These are phyloP conservation scores for Agonopterix subpropinquella DNA, from an alignment of 2,888 invertebrate species.

Conservation along the genomic window DNA sequence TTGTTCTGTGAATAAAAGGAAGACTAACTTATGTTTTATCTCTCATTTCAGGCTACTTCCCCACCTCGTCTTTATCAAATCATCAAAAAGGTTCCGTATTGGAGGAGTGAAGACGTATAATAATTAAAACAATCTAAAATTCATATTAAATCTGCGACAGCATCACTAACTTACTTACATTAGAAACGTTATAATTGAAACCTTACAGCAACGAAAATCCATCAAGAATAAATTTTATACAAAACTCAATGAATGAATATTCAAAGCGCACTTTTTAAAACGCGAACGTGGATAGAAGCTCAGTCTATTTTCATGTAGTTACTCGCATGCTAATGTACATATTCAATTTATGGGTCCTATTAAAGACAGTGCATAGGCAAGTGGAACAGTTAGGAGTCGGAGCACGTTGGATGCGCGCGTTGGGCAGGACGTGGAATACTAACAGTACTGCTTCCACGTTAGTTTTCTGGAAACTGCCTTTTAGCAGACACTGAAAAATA, in stretches of 20 bases:
- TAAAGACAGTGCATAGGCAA: constrained; percentile 54
- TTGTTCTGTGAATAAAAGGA: too few species aligned
- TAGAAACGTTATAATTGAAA: background rate
- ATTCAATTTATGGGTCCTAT: constrained; percentile 60
- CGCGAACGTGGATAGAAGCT: background rate
- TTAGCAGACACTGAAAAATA: constrained; percentile 49
- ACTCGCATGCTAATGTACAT: constrained; percentile 30
- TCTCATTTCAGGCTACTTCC: too few species aligned
- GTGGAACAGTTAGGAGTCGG: constrained; percentile 6
- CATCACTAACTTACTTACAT: too few species aligned
- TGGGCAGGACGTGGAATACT: constrained; percentile 38
- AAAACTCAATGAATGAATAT: background rate
- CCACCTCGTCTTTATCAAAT: too few species aligned
- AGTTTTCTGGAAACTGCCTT: constrained; percentile 46
- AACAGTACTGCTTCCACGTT: constrained; percentile 28
- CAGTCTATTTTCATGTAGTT: constrained; percentile 27
- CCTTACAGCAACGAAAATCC: background rate
- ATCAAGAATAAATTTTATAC: background rate
- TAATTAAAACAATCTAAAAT: too few species aligned
- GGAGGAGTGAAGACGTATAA: too few species aligned
- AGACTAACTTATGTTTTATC: too few species aligned
- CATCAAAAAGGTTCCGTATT: too few species aligned
- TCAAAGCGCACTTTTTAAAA: background rate
- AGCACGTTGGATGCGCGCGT: constrained; percentile 3
- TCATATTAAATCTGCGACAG: too few species aligned